Conservation (phyloP, 2,113 vertebrate genomes). For the Anhinga anhinga region DNA sequence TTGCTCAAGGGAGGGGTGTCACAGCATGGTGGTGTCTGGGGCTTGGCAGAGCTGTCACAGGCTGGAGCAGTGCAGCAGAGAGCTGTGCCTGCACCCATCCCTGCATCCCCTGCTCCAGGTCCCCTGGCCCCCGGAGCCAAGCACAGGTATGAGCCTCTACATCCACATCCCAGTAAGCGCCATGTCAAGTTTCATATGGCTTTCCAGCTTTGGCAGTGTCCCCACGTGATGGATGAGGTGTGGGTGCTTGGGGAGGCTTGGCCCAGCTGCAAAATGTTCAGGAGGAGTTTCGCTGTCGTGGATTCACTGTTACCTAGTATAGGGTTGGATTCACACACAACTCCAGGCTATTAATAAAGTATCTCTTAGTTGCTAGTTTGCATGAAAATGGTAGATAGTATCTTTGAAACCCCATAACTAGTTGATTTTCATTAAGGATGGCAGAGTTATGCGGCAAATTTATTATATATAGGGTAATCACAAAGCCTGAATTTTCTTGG, state of each 20-base stretch:
- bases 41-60: background rate
- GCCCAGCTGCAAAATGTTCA: background rate
- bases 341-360: background rate
- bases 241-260: background rate
- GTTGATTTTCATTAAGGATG: background rate
- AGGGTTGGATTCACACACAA: background rate
- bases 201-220: background rate
- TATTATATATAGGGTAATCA: background rate
- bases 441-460: background rate
- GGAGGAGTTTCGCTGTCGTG: background rate
- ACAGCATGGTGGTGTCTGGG: accelerated
- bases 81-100: background rate
- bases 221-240: accelerated
- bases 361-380: background rate
- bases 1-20: background rate
- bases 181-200: background rate
- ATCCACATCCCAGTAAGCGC: background rate
- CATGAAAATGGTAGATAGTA: background rate
- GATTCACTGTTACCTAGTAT: background rate
- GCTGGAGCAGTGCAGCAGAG: background rate
- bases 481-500: background rate
- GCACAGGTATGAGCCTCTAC: background rate
- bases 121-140: accelerated
- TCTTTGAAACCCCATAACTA: background rate
- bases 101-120: background rate